phyloP scores from a whole-genome alignment of 2,797 vertebrate species.

The Tadarida brasiliensis region DNA sequence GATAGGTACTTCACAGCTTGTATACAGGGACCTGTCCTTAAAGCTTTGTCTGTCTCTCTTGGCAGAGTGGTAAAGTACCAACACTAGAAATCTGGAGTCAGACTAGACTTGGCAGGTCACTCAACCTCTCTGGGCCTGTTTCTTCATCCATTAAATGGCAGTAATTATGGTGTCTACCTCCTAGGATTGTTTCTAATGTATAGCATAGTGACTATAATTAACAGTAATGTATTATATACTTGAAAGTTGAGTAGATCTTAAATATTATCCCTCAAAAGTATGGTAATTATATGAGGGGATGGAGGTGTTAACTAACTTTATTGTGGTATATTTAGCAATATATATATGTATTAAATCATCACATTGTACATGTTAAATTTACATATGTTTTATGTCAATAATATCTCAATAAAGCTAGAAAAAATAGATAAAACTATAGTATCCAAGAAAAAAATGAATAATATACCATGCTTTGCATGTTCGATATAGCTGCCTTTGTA shows the following conservation, averaged over 20 bases:
- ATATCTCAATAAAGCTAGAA: constrained; percentile 5
- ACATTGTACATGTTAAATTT: background rate
- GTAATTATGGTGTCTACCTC: constrained; percentile 2
- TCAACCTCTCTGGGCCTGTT: background rate
- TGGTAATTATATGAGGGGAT: background rate
- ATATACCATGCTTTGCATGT: background rate
- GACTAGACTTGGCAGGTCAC: background rate
- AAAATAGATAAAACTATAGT: background rate
- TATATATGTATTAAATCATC: background rate
- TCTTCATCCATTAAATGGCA: constrained; percentile 42
- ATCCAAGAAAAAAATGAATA: background rate
- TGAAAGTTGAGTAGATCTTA: background rate
- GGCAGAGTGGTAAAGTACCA: background rate
- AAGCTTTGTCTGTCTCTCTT: background rate
- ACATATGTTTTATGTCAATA: background rate
- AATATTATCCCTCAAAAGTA: background rate
- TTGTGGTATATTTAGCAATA: background rate
- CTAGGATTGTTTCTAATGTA: background rate
- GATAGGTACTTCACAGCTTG: background rate
- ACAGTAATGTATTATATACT: background rate
- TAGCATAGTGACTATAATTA: background rate
- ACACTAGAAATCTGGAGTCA: background rate
- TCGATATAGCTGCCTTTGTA: background rate
- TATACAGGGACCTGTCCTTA: background rate
- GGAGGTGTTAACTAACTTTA: background rate